Evolutionary conservation across 1,140 invertebrate genomes (phyloP), one percentile per base, ranked within the genome.

Genomic region (Drosophila kanapiae): DNA sequence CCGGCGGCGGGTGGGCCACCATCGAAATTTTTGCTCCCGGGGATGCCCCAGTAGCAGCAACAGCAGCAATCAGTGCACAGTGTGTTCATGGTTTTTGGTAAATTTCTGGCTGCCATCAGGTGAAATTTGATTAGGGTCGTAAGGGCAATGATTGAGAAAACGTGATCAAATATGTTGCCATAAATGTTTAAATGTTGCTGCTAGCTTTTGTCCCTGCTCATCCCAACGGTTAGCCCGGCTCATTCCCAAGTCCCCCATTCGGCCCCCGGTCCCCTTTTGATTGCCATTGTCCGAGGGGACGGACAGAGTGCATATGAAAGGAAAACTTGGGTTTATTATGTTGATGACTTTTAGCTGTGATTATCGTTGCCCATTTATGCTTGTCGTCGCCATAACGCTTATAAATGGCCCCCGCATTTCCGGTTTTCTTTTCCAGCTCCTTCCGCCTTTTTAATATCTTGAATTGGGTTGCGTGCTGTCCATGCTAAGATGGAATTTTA

Each of bases 121-220:
- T 90, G 81, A 90, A 90, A 90, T 90, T 90, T 90, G 85, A 90
- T 90, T 90, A 90, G 85, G 85, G 85, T 90, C 85, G 82, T 90
- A 90, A 90, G 85, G 85, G 78, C 85, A 90, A 90, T 90, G 85
- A 90, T 90, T 90, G 85, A 90, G 85, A 90, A 90, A 91, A 90
- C 85, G 85, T 90, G 85, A 90, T 90, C 85, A 90, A 90, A 90
- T 90, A 90, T 90, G 85, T 90, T 90, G 86, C 86, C 82, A 86
- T 91, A 90, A 90, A 90, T 91, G 86, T 91, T 90, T 90, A 90
- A 90, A 90, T 91, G 86, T 76, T 84, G 80, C 83, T 76, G 75
- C 54, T 80, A 79, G 82, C 80, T 74, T 85, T 78, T 83, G 53
- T 48, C 65, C 71, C 49, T 16, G 51, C 67, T 58, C 57, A 60